Percentiles rank a stretch among this genome's conserved stretches.
These are phyloP conservation scores for Platycercus adscitus DNA, from an alignment of 2,113 vertebrate genomes.

Conservation along the genomic window DNA sequence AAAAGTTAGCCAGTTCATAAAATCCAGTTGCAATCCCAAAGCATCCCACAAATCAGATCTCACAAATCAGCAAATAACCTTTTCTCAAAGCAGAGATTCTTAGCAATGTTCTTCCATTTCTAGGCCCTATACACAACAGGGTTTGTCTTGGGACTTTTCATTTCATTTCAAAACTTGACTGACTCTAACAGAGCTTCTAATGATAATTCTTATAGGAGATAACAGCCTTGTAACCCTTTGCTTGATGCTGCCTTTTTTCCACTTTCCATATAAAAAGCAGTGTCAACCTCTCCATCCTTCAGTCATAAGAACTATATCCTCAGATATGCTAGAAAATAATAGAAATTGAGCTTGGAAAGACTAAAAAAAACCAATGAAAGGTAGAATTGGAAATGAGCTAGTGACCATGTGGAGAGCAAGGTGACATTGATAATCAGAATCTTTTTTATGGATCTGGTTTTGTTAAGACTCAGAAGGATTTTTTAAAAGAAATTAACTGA, in stretches of 20 bases:
- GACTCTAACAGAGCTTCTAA: not conserved
- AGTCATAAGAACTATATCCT: not conserved
- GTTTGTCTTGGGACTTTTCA: not conserved
- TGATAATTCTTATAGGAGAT: not conserved
- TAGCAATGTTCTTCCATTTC: not conserved
- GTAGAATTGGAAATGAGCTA: not conserved
- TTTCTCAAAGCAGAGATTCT: not conserved
- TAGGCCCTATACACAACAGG: not conserved
- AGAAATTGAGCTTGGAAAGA: not conserved
- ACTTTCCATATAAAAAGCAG: accelerated
- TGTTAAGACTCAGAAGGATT: not conserved
- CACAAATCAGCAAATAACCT: not conserved
- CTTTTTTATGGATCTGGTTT: not conserved
- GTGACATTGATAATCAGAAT: not conserved
- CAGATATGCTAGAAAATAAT: not conserved
- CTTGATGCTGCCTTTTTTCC: accelerated
- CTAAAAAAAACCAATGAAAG: not conserved
- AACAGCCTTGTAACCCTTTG: not conserved
- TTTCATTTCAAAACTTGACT: not conserved
- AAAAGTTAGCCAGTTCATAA: not conserved
- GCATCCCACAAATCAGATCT: not conserved
- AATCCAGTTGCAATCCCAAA: not conserved
- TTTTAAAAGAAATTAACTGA: not conserved
- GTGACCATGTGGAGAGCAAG: not conserved
- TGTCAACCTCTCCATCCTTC: not conserved